phyloP scores from a whole-genome alignment of 2,888 invertebrate genomes.

The Pachydiplax longipennis region DNA sequence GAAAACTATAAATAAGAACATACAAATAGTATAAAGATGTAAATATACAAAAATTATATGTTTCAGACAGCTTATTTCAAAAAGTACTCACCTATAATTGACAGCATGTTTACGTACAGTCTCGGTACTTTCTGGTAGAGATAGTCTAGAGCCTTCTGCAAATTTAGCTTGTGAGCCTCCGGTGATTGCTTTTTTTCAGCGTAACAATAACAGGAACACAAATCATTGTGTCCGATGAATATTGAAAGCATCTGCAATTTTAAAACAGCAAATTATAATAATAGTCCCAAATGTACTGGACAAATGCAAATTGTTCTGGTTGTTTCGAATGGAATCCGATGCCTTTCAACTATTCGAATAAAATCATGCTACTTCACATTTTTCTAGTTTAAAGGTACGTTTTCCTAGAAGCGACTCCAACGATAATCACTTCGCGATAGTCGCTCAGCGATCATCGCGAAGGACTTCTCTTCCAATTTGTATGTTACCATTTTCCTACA shows the following conservation, averaged over 20 bases:
- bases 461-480: too few species aligned
- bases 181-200: constrained; percentile 43
- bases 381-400: too few species aligned
- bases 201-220: constrained; percentile 50
- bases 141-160: constrained; percentile 61
- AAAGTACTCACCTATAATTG: constrained; percentile 55
- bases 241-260: constrained; percentile 49
- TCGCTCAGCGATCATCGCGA: too few species aligned
- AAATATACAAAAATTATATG: background rate
- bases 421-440: too few species aligned
- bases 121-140: constrained; percentile 49
- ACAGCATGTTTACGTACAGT: constrained; percentile 49
- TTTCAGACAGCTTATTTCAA: constrained; percentile 56
- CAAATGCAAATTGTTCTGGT: too few species aligned
- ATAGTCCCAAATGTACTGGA: background rate
- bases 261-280: background rate
- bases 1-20: too few species aligned
- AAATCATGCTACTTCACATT: too few species aligned
- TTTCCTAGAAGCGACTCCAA: too few species aligned
- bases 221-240: constrained; percentile 50
- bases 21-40: too few species aligned
- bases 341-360: too few species aligned
- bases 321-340: too few species aligned
- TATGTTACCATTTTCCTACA: too few species aligned
- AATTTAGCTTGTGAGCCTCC: constrained; percentile 60